phyloP scores from a whole-genome alignment of 2,888 invertebrate genomes.

The Agapetus fuscipes region DNA sequence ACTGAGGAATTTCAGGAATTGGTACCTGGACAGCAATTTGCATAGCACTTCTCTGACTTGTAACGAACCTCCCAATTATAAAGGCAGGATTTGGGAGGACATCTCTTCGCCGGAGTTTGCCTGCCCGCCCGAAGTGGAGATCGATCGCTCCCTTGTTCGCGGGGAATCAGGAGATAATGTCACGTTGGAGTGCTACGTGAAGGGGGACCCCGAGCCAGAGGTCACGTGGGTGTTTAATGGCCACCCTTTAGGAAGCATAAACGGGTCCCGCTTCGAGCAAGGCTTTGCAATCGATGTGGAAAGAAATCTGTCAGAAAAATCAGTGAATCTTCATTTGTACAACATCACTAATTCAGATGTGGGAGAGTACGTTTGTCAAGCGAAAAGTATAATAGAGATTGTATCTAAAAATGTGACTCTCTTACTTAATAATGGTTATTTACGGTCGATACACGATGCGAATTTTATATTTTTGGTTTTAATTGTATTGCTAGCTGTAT shows the following conservation, averaged over 20 bases:
- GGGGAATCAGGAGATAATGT: slow-evolving; percentile 77
- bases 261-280: slow-evolving; percentile 38
- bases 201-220: slow-evolving; percentile 75
- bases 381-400: slow-evolving; percentile 56
- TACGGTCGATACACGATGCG: slow-evolving; percentile 4
- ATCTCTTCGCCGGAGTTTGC: slow-evolving; percentile 69
- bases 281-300: slow-evolving; percentile 27
- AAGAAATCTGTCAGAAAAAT: slow-evolving; percentile 28
- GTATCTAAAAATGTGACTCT: slow-evolving; percentile 51
- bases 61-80: slow-evolving; percentile 58
- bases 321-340: slow-evolving; percentile 74
- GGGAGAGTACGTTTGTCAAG: slow-evolving; percentile 77
- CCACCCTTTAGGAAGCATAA: slow-evolving; percentile 44
- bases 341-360: slow-evolving; percentile 75
- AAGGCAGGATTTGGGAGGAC: slow-evolving; percentile 66
- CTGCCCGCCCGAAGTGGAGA: slow-evolving; percentile 66
- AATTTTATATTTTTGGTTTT: slow-evolving; percentile 34
- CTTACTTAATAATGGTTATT: too few species aligned
- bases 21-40: slow-evolving; percentile 72
- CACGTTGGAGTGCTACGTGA: slow-evolving; percentile 70
- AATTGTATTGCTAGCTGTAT: slow-evolving; percentile 60
- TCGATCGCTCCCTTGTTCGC: slow-evolving; percentile 50
- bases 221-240: slow-evolving; percentile 79
- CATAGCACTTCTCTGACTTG: slow-evolving; percentile 67
- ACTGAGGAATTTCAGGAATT: slow-evolving; percentile 70